Evolutionary conservation across 1,140 invertebrate genomes (phyloP).

Genomic region (Pinna nobilis): DNA sequence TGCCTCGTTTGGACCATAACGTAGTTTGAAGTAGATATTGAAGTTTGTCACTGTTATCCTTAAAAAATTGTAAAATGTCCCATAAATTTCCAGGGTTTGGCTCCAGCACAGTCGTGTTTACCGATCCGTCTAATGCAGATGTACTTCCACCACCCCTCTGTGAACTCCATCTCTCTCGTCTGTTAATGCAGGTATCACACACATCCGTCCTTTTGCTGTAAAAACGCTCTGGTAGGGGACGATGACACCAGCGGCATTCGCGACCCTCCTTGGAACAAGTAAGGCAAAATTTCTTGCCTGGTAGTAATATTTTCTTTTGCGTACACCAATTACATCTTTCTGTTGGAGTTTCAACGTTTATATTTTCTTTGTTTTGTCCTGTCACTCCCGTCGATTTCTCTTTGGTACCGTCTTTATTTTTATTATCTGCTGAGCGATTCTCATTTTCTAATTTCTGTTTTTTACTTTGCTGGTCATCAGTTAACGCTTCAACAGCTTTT

Average conservation of each 20-base stretch:
- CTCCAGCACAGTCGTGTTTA: neutral
- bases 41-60: slow-evolving; percentile 10
- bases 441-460: neutral
- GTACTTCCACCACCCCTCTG: neutral
- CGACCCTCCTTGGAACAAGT: neutral
- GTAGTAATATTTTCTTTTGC: neutral
- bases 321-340: slow-evolving; percentile 3
- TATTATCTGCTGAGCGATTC: neutral
- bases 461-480: no score
- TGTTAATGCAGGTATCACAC: neutral
- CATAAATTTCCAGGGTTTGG: slow-evolving; percentile 32
- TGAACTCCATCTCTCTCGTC: neutral
- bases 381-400: neutral
- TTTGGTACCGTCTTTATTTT: neutral
- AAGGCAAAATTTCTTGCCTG: neutral
- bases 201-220: slow-evolving; percentile 10
- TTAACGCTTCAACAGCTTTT: no score
- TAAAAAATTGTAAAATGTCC: slow-evolving; percentile 22
- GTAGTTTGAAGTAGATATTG: neutral
- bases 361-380: neutral
- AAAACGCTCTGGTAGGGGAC: slow-evolving; percentile 15
- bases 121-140: slow-evolving; percentile 1
- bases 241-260: slow-evolving; percentile 13
- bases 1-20: slow-evolving; percentile 5
- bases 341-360: neutral